Conservation (phyloP, 2,797 vertebrate genomes). For the Acanthiza pusilla region DNA sequence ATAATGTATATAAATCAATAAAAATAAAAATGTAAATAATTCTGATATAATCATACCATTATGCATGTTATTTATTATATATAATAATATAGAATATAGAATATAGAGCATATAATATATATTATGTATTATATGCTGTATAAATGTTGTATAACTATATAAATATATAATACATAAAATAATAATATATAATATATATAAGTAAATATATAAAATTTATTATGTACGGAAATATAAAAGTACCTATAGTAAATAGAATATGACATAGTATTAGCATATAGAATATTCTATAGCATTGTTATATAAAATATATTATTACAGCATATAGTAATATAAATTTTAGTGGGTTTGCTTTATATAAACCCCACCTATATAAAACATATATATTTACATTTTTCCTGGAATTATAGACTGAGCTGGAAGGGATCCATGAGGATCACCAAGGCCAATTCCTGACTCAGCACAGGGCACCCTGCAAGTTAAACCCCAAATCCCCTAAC, state of each 20-base stretch:
- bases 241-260: no score
- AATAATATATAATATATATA: not conserved
- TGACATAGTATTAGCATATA: not conserved
- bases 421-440: not conserved
- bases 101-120: no score
- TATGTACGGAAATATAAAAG: not conserved
- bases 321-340: not conserved
- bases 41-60: not conserved
- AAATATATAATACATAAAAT: not conserved
- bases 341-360: not conserved
- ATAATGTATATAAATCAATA: not conserved
- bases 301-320: not conserved
- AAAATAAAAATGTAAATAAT: not conserved
- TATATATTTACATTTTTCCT: not conserved
- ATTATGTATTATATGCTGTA: no score
- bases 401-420: not conserved
- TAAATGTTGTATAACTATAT: not conserved
- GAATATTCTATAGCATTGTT: not conserved
- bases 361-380: not conserved
- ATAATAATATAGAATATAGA: no score
- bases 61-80: not conserved
- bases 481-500: not conserved
- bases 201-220: not conserved
- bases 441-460: not conserved
- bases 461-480: fast-evolving